These are phyloP conservation scores for Montipora cactus DNA, from an alignment of 64 coral and sea anemone genomes.

Conservation along the genomic window DNA sequence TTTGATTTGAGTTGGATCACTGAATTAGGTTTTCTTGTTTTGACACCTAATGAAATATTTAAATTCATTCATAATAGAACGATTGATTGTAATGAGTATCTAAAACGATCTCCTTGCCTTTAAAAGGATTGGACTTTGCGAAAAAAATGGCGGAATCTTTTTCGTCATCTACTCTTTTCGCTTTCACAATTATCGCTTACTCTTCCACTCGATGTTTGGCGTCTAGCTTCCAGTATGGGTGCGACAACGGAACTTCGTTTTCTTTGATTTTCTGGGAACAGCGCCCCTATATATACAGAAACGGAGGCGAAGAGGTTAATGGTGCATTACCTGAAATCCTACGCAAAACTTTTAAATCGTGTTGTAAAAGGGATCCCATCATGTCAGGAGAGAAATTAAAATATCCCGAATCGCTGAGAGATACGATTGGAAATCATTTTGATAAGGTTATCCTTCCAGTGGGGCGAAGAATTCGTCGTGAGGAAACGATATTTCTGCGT, in stretches of 20 bases:
- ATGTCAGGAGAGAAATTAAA: not conserved
- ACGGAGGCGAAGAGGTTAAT: not conserved
- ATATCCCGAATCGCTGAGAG: not conserved
- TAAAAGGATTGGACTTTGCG: no score
- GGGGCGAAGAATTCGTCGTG: constrained; percentile 44
- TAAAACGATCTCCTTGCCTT: no score
- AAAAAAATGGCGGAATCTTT: not conserved
- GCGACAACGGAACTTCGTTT: constrained; percentile 49
- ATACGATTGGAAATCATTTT: not conserved
- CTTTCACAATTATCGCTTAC: constrained; percentile 16
- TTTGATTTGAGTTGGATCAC: no score
- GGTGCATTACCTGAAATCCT: constrained; percentile 79
- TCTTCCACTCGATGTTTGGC: not conserved
- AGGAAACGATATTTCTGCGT: constrained; percentile 32
- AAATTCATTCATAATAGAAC: no score
- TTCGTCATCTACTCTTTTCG: not conserved
- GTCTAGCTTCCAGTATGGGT: constrained; percentile 72
- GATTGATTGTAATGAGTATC: no score
- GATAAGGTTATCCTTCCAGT: constrained; percentile 54
- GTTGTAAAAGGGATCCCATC: constrained; percentile 42
- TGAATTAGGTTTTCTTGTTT: no score
- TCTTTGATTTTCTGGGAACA: constrained; percentile 61
- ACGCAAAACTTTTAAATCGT: constrained; percentile 52
- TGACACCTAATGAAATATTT: no score
- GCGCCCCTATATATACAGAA: constrained; percentile 61